Evolutionary conservation across 2,797 vertebrate genomes (phyloP), one percentile per base, ranked within the genome.

Genomic region (Thaleichthys pacificus): DNA sequence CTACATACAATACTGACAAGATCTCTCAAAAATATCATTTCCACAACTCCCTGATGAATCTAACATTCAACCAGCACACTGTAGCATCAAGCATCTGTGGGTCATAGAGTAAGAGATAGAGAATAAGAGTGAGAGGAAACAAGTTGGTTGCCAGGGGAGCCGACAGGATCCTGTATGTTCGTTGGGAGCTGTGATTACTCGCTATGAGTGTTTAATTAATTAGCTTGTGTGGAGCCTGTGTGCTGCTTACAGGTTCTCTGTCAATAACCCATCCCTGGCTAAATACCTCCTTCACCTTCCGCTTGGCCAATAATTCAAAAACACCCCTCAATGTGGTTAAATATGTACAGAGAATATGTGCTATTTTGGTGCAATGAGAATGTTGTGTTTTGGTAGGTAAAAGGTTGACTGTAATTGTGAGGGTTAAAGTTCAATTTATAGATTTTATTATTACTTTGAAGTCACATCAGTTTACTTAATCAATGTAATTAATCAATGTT

Each of bases 141-240:
- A 79, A 73, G 74, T 68, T 49, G 83, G 88, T 91, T 91, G 87
- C 89, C 80, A 91, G 72, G 82, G 86, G 90, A 80, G 86, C 87
- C 78, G 73, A 86, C 85, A 88, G 90, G 85, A 89, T 90, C 86
- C 84, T 89, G 88, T 82, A 71, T 85, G 75, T 82, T 76, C 63
- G 78, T 85, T 76, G 69, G 77, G 78, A 89, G 83, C 87, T 88
- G 86, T 89, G 89, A 91, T 90, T 88, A 85, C 84, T 85, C 79
- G 80, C 86, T 79, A 88, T 88, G 85, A 88, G 86, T 84, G 86
- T 88, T 90, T 87, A 87, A 87, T 91, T 92, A 92, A 92, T 93
- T 92, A 91, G 86, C 82, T 82, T 63, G 78, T 83, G 85, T 81
- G 77, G 84, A 87, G 86, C 68, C 68, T 24, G 70, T 80, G 58